Evolutionary conservation across 2,888 invertebrate species (phyloP).

Genomic region (Eulithis testata): DNA sequence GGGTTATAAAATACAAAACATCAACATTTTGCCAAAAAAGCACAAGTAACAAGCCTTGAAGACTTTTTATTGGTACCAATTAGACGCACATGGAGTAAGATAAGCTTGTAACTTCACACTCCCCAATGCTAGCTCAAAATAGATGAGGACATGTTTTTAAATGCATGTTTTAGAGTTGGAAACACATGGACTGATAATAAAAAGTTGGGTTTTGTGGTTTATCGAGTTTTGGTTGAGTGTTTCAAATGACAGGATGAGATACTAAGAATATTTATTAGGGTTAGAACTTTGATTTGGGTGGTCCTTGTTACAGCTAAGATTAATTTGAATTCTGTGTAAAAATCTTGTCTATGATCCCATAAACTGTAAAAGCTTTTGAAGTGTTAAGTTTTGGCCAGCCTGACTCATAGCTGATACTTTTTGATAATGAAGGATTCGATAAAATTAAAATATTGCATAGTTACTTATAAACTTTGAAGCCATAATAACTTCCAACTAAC

Average conservation of each 20-base stretch:
- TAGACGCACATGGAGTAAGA: slow-evolving; percentile 31
- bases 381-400: too few relatives aligned
- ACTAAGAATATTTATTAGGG: slow-evolving; percentile 34
- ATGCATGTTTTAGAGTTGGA: slow-evolving; percentile 42
- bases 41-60: slow-evolving; percentile 10
- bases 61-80: slow-evolving; percentile 25
- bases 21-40: slow-evolving; percentile 1
- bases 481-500: too few relatives aligned
- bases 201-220: slow-evolving; percentile 48
- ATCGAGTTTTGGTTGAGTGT: slow-evolving; percentile 46
- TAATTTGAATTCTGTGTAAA: slow-evolving; percentile 12
- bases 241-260: slow-evolving; percentile 42
- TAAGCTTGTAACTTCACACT: slow-evolving; percentile 41
- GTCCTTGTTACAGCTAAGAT: slow-evolving; percentile 24
- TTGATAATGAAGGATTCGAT: too few relatives aligned
- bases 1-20: background rate
- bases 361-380: background rate
- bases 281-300: slow-evolving; percentile 33
- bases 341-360: background rate
- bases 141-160: slow-evolving; percentile 39
- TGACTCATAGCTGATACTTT: too few relatives aligned
- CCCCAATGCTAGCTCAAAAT: slow-evolving; percentile 35
- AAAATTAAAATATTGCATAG: too few relatives aligned
- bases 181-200: slow-evolving; percentile 52
- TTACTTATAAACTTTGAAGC: background rate